These are phyloP conservation scores for Pampus argenteus DNA, from an alignment of 2,797 vertebrate genomes.

Conservation along the genomic window DNA sequence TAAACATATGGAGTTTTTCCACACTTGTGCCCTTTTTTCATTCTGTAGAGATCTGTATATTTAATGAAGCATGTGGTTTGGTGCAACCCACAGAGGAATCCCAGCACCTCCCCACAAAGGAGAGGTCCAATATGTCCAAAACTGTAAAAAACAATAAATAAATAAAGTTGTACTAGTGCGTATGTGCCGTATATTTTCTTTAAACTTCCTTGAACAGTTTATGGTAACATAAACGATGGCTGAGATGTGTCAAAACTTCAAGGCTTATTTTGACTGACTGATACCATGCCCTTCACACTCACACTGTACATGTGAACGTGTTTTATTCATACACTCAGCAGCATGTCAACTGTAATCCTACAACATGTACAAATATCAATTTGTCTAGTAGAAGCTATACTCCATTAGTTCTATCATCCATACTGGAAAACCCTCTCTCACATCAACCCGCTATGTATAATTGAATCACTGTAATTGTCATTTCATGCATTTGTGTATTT, in stretches of 20 bases:
- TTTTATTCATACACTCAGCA: slow-evolving; percentile 52
- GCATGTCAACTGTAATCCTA: slow-evolving; percentile 40
- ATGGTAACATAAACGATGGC: background rate
- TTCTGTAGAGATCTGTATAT: background rate
- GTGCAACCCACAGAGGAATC: background rate
- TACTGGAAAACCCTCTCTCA: slow-evolving; percentile 13
- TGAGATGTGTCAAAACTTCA: background rate
- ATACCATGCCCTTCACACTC: slow-evolving; percentile 1
- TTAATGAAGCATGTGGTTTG: background rate
- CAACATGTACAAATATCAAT: slow-evolving; percentile 41
- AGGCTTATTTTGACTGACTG: slow-evolving; percentile 2
- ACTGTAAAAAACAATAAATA: too few species aligned
- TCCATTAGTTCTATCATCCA: slow-evolving; percentile 46
- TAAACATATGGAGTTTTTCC: too few species aligned
- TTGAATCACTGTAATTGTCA: slow-evolving; percentile 48
- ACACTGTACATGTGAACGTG: slow-evolving; percentile 9
- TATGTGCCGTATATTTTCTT: background rate
- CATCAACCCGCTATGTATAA: slow-evolving; percentile 33
- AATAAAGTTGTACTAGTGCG: background rate
- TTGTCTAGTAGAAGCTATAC: slow-evolving; percentile 40
- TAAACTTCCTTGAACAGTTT: background rate
- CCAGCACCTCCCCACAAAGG: too few species aligned
- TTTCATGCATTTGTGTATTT: slow-evolving; percentile 54
- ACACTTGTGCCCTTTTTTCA: background rate
- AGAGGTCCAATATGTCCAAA: too few species aligned